phyloP scores from a whole-genome alignment of 1,140 invertebrate species.

The Pseudobourletiella spinata region DNA sequence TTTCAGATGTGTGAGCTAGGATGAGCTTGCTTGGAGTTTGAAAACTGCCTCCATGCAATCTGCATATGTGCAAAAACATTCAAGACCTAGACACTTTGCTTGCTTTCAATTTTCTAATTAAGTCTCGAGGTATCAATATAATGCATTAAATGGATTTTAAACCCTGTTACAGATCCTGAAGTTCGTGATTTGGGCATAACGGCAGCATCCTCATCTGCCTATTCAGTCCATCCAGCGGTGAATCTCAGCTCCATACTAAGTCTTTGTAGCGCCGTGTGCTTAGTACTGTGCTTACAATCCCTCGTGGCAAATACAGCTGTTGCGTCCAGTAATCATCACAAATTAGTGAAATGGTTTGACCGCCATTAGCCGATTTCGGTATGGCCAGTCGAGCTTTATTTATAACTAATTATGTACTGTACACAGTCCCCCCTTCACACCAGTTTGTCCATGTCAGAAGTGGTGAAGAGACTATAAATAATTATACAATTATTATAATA shows the following conservation, averaged over 20 bases:
- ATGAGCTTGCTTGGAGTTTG: no score
- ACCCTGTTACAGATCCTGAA: constrained; percentile 29
- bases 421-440: no score
- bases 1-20: no score
- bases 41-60: no score
- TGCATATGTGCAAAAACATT: no score
- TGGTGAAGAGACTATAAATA: neutral
- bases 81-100: no score
- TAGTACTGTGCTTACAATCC: neutral
- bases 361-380: neutral
- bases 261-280: constrained; percentile 5
- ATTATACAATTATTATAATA: no score
- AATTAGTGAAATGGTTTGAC: neutral
- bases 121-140: no score
- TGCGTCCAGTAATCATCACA: neutral
- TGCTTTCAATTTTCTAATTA: no score
- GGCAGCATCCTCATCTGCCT: constrained; percentile 24
- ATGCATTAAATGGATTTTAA: neutral
- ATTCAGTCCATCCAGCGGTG: constrained; percentile 28
- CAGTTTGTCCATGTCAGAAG: neutral
- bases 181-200: constrained; percentile 29
- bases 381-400: neutral
- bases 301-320: neutral
- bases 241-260: constrained; percentile 5
- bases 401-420: no score